These are phyloP conservation scores for Parazoanthus atlanticus DNA, from an alignment of 92 coral and sea anemone species.

Conservation along the genomic window DNA sequence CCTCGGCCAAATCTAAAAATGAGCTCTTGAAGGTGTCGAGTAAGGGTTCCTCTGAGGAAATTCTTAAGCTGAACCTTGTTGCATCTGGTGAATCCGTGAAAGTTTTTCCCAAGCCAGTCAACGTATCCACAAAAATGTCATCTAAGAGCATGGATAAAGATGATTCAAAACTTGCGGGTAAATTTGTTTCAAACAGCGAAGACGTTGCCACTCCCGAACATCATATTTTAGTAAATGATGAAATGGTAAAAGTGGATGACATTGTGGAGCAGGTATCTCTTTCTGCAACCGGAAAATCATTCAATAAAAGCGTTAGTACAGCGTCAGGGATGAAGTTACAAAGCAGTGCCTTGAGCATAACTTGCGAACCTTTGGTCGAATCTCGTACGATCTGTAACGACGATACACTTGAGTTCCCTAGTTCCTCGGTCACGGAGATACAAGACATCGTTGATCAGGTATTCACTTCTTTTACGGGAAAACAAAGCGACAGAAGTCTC, in stretches of 20 bases:
- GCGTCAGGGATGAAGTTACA: not conserved
- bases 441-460: constrained; percentile 10
- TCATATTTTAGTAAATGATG: not conserved
- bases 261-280: not conserved
- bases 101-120: not conserved
- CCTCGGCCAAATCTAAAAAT: constrained; percentile 30
- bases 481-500: not conserved
- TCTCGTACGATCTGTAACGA: constrained; percentile 24
- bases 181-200: not conserved
- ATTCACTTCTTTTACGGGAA: not conserved
- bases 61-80: constrained; percentile 19
- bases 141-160: not conserved
- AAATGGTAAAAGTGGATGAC: not conserved
- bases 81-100: constrained; percentile 43
- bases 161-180: not conserved
- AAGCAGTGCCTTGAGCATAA: not conserved
- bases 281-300: not conserved
- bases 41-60: constrained; percentile 17
- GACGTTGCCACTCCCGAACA: not conserved
- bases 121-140: not conserved
- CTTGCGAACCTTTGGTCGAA: constrained; percentile 16
- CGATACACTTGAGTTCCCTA: not conserved
- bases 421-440: not conserved
- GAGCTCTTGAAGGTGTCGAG: constrained; percentile 28
- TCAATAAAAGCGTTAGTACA: not conserved